phyloP scores from a whole-genome alignment of 2,888 invertebrate species.

The Muscina levida region DNA sequence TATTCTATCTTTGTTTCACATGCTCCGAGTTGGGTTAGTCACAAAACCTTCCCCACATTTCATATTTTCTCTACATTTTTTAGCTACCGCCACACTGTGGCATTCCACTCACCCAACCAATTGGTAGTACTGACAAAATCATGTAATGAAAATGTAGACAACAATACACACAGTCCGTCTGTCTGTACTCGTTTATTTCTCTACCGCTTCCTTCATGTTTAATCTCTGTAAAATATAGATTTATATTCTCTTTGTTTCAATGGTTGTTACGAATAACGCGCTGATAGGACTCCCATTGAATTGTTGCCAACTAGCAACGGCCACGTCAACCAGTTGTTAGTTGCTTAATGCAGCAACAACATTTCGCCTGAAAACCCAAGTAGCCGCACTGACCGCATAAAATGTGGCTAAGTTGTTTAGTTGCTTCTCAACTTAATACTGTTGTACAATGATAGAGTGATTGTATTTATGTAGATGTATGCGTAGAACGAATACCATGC shows the following conservation, averaged over 20 bases:
- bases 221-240: conserved; percentile 37
- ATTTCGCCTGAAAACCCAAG: background rate
- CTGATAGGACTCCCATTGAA: background rate
- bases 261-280: conserved; percentile 23
- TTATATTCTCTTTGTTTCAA: conserved; percentile 33
- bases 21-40: no score
- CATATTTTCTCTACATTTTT: no score
- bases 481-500: no score
- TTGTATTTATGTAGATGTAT: no score
- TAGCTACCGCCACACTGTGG: no score
- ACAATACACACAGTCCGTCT: no score
- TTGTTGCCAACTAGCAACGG: conserved; percentile 11
- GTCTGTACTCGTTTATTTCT: no score
- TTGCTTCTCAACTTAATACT: background rate
- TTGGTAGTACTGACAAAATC: no score
- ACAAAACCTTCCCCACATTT: no score
- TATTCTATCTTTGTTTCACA: no score
- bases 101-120: no score
- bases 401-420: conserved; percentile 8
- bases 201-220: background rate
- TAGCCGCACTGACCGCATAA: conserved; percentile 27
- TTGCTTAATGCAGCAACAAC: background rate
- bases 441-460: background rate
- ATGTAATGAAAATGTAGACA: no score
- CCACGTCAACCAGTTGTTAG: background rate